Evolutionary conservation across 2,888 invertebrate genomes (phyloP).

Genomic region (Cistogaster globosa): DNA sequence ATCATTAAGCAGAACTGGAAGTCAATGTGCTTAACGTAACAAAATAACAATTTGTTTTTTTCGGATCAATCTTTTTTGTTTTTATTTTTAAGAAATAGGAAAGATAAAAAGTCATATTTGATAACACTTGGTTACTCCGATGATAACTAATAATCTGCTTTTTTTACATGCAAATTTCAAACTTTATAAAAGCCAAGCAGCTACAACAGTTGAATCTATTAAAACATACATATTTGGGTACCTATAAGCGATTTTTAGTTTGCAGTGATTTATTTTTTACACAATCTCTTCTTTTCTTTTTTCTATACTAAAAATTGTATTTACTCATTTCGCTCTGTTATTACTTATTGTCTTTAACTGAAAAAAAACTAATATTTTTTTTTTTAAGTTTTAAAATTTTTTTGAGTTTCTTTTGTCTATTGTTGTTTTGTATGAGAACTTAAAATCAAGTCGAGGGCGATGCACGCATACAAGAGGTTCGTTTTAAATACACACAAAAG

Average conservation of each 20-base stretch:
- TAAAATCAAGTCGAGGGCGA: slow-evolving; percentile 70
- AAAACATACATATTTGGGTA: not conserved
- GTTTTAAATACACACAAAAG: slow-evolving; percentile 42
- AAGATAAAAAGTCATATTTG: no score
- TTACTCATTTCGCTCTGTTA: no score
- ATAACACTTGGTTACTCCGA: no score
- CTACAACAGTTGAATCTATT: not conserved
- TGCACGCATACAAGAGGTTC: slow-evolving; percentile 71
- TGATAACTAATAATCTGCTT: not conserved
- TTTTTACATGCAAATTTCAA: not conserved
- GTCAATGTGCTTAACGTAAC: no score
- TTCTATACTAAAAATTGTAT: no score
- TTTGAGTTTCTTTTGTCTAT: slow-evolving; percentile 61
- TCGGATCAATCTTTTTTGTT: no score
- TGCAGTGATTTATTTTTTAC: no score
- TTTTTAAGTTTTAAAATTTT: slow-evolving; percentile 42
- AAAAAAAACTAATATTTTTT: slow-evolving; percentile 3
- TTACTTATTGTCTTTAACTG: not conserved
- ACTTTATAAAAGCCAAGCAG: not conserved
- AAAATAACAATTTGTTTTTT: no score
- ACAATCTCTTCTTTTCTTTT: no score
- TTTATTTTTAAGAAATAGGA: no score
- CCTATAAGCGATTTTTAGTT: no score
- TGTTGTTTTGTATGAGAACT: slow-evolving; percentile 55
- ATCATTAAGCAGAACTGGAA: no score